Evolutionary conservation across 2,797 vertebrate genomes (phyloP).

Genomic region (Cynodonichthys magdalenae): DNA sequence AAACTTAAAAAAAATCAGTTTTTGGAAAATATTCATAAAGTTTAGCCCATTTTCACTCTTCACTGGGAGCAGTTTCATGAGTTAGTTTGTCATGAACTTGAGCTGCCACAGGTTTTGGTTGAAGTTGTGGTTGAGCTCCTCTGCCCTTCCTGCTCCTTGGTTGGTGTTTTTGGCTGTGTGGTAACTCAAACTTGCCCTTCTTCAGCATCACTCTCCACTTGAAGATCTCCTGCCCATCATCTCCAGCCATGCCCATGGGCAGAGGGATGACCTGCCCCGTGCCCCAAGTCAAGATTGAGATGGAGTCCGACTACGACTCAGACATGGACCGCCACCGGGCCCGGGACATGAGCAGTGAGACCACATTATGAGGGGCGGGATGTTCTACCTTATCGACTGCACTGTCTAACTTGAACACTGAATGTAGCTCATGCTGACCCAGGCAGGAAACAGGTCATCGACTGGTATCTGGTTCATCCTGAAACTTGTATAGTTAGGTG

Average conservation of each 20-base stretch:
- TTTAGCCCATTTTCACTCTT: no score
- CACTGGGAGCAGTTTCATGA: no score
- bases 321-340: slow-evolving; percentile 81
- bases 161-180: slow-evolving; percentile 54
- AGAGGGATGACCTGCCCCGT: slow-evolving; percentile 82
- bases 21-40: no score
- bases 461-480: background rate
- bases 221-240: slow-evolving; percentile 96
- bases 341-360: slow-evolving; percentile 88
- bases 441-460: background rate
- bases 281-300: slow-evolving; percentile 96
- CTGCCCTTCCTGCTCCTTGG: slow-evolving; percentile 10
- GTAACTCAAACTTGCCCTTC: slow-evolving; percentile 78
- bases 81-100: no score
- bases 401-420: background rate
- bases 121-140: slow-evolving; percentile 10
- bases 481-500: slow-evolving; percentile 26
- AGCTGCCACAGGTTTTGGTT: background rate
- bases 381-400: background rate
- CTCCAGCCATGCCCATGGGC: slow-evolving; percentile 85
- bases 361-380: slow-evolving; percentile 82
- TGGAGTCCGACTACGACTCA: slow-evolving; percentile 92
- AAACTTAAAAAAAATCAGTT: no score
- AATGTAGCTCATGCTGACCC: slow-evolving; percentile 27
- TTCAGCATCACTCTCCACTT: slow-evolving; percentile 95